Evolutionary conservation across 2,888 invertebrate genomes (phyloP), one percentile per base, ranked within the genome.

Genomic region (Catocala nupta): DNA sequence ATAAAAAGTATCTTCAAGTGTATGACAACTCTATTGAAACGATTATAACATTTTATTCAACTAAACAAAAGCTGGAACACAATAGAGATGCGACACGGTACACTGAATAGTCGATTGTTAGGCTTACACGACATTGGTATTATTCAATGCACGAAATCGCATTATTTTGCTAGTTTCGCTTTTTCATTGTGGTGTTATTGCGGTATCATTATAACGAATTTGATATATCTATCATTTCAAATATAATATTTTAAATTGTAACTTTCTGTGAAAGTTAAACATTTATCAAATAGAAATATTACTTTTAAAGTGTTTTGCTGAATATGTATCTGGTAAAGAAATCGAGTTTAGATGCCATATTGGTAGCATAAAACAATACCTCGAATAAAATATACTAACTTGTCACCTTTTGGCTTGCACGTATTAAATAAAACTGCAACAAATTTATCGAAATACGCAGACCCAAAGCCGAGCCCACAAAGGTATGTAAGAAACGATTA

Each of bases 121-220:
- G 52, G 53, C 59, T 67, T 68, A 70, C 59, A 59, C 65, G 55
- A 68, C 70, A 78, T 79, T 75, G 68, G 70, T 65, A 72, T 75
- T 70, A 74, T 42, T 54, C 71, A 82, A 80, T 81, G 84, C 88
- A 81, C 77, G 74, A 88, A 89, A 90, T 89, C 88, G 85, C 74
- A 88, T 90, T 90, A 89, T 86, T 81, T 83, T 81, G 85, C 83
- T 82, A 86, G 84, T 82, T 84, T 83, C 77, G 63, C 77, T 73
- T 73, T 64, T 69, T 65, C 63, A 75, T 81, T 83, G 77, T 77
- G 48, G 53, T 59, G 55, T 52, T 55, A 43, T 63, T 69, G 65
- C 63, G 58, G 66, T 65, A 51, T 65, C 62, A 48, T 51, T 64
- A 55, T 68, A 70, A 68, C 70, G 50, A 63, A 68, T 65, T 57